Conservation (phyloP, 2,113 vertebrate species). For the Indicator indicator region DNA sequence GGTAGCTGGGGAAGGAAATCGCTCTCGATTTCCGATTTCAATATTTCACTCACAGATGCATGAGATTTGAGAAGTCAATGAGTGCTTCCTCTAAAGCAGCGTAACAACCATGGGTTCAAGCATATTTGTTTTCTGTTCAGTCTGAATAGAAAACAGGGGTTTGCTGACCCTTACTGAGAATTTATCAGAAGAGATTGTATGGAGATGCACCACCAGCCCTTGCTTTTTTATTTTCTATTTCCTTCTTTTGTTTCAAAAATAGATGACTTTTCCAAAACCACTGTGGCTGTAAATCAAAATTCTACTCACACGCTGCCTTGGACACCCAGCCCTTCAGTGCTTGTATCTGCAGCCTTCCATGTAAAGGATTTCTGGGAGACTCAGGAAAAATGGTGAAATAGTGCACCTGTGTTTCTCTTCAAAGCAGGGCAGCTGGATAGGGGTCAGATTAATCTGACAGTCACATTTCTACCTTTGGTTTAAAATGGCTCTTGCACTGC, state of each 20-base stretch:
- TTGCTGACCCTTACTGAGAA: neutral
- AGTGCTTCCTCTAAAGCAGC: neutral
- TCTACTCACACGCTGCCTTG: neutral
- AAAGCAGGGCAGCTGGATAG: neutral
- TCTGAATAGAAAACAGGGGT: neutral
- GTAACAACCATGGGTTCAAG: neutral
- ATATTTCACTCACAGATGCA: conserved; percentile 30
- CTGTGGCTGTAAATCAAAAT: neutral
- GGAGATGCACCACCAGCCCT: neutral
- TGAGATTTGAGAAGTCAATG: conserved; percentile 2
- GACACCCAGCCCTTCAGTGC: neutral
- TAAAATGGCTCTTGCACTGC: neutral
- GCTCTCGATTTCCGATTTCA: neutral
- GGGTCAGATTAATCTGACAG: neutral
- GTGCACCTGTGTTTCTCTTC: neutral
- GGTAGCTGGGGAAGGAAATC: conserved; percentile 22
- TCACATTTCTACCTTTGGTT: neutral
- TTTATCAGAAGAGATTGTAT: neutral
- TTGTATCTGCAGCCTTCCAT: neutral
- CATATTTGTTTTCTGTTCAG: neutral
- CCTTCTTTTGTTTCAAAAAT: neutral
- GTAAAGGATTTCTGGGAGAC: neutral
- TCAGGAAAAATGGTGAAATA: neutral
- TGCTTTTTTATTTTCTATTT: neutral
- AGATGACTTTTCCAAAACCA: neutral